A percentile compares a stretch with the other conserved stretches of the same genome.
phyloP scores from a whole-genome alignment of 2,888 invertebrate species.

The Eudasyphora cyanicolor region DNA sequence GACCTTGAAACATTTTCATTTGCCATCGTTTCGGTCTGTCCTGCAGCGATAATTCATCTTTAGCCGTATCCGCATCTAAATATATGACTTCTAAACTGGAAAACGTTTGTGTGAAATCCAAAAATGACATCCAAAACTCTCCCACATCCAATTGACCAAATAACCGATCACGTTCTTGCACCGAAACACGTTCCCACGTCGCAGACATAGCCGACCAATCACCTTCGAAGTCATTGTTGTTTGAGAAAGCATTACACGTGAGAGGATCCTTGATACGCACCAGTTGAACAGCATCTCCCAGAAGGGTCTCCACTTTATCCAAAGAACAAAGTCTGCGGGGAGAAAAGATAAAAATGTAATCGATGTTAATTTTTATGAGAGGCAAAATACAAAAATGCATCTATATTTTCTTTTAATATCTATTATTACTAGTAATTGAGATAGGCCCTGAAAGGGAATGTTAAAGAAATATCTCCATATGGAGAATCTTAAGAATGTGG shows the following conservation, averaged over 20 bases:
- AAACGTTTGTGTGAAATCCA: slow-evolving; percentile 91
- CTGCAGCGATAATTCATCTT: slow-evolving; percentile 90
- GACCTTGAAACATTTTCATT: slow-evolving; percentile 91
- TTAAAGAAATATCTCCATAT: not conserved
- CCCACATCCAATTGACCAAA: slow-evolving; percentile 85
- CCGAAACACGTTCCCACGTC: slow-evolving; percentile 89
- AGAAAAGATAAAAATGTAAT: not conserved
- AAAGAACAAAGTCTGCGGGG: slow-evolving; percentile 74
- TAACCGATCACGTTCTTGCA: slow-evolving; percentile 87
- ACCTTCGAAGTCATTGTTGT: slow-evolving; percentile 85
- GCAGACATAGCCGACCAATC: slow-evolving; percentile 86
- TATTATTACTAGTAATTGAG: not conserved
- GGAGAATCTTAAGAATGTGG: no score
- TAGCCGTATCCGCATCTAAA: slow-evolving; percentile 91
- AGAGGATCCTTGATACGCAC: slow-evolving; percentile 87
- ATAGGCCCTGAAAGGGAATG: not conserved
- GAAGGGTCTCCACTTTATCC: slow-evolving; percentile 84
- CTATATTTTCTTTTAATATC: not conserved
- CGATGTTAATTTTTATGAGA: no score
- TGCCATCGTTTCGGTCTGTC: slow-evolving; percentile 90
- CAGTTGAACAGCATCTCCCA: slow-evolving; percentile 86
- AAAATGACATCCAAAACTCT: slow-evolving; percentile 91
- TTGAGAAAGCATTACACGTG: slow-evolving; percentile 81
- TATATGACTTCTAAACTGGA: slow-evolving; percentile 92
- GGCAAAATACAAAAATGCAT: no score